Evolutionary conservation across 2,888 invertebrate genomes (phyloP).

Genomic region (Archips crataeganus): DNA sequence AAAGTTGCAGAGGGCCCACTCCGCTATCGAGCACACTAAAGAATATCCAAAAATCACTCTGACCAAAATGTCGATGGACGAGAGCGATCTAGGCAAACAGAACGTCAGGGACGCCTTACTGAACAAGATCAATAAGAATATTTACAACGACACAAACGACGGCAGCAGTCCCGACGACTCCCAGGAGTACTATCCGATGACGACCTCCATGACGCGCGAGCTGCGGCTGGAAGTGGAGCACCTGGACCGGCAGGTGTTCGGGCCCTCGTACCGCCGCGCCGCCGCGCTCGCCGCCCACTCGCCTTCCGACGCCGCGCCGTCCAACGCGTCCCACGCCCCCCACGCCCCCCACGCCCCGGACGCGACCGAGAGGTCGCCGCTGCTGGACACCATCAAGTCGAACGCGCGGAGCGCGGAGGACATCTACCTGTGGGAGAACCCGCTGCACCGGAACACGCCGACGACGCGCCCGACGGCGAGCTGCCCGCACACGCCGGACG

Average conservation of each 20-base stretch:
- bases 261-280: constrained; percentile 74
- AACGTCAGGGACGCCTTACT: constrained; percentile 59
- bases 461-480: constrained; percentile 75
- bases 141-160: constrained; percentile 75
- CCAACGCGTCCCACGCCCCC: too few species aligned
- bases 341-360: too few species aligned
- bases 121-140: constrained; percentile 62
- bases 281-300: constrained; percentile 76
- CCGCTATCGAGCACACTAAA: constrained; percentile 67
- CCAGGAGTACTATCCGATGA: constrained; percentile 94
- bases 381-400: constrained; percentile 70
- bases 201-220: constrained; percentile 94
- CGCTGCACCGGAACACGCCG: constrained; percentile 86
- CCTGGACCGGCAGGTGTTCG: constrained; percentile 93
- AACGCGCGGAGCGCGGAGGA: constrained; percentile 87
- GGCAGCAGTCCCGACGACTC: constrained; percentile 92
- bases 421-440: constrained; percentile 93
- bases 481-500: constrained; percentile 89
- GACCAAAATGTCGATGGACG: constrained; percentile 71
- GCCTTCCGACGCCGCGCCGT: constrained; percentile 75
- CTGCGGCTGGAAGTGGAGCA: constrained; percentile 93
- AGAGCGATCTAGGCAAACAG: constrained; percentile 59
- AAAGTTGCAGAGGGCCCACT: constrained; percentile 70
- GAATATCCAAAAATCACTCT: constrained; percentile 72
- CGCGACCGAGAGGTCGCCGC: constrained; percentile 67